Percentiles rank a stretch among this genome's conserved stretches.
Evolutionary conservation across 2,113 vertebrate species (phyloP).

Genomic region (Hucho hucho): DNA sequence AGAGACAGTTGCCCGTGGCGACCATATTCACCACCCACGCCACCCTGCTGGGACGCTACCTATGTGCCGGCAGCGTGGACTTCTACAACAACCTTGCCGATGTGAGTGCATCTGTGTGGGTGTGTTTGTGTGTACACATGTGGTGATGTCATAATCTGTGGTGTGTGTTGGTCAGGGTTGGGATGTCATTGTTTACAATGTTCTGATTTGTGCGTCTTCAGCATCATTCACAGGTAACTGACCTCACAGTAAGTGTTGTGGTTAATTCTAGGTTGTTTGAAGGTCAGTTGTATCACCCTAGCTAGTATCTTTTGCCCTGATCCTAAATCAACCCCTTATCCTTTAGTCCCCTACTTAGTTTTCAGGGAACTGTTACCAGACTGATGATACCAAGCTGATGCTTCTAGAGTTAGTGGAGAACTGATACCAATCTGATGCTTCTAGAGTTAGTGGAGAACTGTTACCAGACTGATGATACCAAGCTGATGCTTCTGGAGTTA

Average conservation of each 20-base stretch:
- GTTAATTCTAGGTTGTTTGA: neutral
- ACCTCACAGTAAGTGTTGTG: neutral
- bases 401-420: too few relatives aligned
- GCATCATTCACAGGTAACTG: too few relatives aligned
- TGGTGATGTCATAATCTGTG: too few relatives aligned
- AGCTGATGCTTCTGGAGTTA: too few relatives aligned
- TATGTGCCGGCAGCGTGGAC: slow-evolving; percentile 89
- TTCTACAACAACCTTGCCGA: slow-evolving; percentile 89
- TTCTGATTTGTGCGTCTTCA: neutral
- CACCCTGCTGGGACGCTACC: slow-evolving; percentile 87
- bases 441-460: too few relatives aligned
- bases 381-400: too few relatives aligned
- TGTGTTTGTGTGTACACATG: too few relatives aligned
- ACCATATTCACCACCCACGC: slow-evolving; percentile 94
- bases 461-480: too few relatives aligned
- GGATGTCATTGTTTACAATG: neutral
- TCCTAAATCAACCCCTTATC: too few relatives aligned
- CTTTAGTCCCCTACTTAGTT: too few relatives aligned
- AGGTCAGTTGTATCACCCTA: neutral
- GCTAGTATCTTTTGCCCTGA: neutral
- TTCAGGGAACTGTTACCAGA: too few relatives aligned
- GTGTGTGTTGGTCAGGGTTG: neutral
- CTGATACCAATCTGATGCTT: too few relatives aligned
- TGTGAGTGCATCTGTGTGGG: slow-evolving; percentile 70
- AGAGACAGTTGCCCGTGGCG: slow-evolving; percentile 81